Conservation (phyloP, 2,113 vertebrate species). For the Myotis yumanensis region DNA sequence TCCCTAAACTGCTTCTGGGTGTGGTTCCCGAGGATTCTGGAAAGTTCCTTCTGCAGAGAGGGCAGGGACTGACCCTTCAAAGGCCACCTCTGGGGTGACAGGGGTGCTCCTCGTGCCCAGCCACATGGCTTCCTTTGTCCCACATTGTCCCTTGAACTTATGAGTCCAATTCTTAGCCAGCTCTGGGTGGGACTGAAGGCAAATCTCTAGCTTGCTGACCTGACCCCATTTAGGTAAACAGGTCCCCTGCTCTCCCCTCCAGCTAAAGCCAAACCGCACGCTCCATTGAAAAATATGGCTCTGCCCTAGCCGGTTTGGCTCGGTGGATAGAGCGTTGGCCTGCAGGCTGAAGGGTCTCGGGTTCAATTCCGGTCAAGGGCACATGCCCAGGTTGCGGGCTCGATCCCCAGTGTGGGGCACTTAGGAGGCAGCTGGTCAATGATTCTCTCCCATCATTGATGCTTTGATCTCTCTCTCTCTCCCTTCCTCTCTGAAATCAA, state of each 20-base stretch:
- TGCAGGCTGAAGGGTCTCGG: too few species aligned
- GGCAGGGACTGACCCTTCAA: not conserved
- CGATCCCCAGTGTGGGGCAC: too few species aligned
- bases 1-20: not conserved
- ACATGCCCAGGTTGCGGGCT: too few species aligned
- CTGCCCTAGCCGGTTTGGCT: too few species aligned
- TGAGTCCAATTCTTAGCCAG: not conserved
- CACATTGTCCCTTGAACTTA: too few species aligned
- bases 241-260: not conserved
- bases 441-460: too few species aligned
- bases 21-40: not conserved
- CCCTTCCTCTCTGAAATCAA: too few species aligned
- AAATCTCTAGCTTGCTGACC: not conserved
- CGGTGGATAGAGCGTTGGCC: too few species aligned
- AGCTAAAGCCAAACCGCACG: not conserved
- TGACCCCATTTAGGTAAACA: not conserved
- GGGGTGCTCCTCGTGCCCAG: not conserved
- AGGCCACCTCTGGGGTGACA: not conserved
- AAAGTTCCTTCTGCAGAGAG: not conserved
- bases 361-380: too few species aligned
- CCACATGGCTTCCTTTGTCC: not conserved
- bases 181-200: not conserved
- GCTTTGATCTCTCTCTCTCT: too few species aligned
- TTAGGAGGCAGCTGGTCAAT: too few species aligned
- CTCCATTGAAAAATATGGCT: too few species aligned